Conservation (phyloP, 2,113 vertebrate genomes). For the Eonycteris spelaea region DNA sequence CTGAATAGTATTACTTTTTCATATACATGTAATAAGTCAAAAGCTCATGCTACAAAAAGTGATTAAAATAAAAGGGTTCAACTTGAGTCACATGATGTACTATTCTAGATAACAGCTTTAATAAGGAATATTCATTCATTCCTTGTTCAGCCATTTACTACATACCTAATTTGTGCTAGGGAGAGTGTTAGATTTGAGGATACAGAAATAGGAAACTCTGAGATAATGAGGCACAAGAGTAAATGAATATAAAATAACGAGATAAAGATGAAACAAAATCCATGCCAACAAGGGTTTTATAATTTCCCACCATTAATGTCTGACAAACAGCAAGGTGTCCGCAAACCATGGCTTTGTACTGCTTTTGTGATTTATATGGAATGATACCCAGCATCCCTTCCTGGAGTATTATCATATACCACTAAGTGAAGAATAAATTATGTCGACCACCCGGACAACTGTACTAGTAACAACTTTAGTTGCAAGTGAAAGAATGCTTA, state of each 20-base stretch:
- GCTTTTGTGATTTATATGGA: not conserved
- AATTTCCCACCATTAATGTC: not conserved
- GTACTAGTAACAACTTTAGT: not conserved
- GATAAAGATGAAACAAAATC: not conserved
- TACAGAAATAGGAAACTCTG: not conserved
- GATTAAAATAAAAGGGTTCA: not conserved
- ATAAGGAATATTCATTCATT: not conserved
- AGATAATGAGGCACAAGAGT: not conserved
- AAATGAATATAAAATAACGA: constrained; percentile 8
- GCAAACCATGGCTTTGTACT: not conserved
- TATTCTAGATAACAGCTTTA: not conserved
- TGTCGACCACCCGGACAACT: not conserved
- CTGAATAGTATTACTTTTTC: not conserved
- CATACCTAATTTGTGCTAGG: not conserved
- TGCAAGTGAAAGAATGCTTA: not conserved
- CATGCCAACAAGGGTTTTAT: not conserved
- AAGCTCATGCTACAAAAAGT: not conserved
- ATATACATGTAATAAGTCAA: not conserved
- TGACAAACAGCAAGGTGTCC: not conserved
- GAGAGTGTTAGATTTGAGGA: not conserved
- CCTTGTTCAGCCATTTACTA: not conserved
- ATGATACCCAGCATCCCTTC: not conserved
- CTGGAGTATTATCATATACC: not conserved
- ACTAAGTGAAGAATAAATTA: not conserved
- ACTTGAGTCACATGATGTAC: not conserved